Percentiles rank a stretch among this genome's conserved stretches.
phyloP scores from a whole-genome alignment of 2,888 invertebrate species.

The Xestia c-nigrum region DNA sequence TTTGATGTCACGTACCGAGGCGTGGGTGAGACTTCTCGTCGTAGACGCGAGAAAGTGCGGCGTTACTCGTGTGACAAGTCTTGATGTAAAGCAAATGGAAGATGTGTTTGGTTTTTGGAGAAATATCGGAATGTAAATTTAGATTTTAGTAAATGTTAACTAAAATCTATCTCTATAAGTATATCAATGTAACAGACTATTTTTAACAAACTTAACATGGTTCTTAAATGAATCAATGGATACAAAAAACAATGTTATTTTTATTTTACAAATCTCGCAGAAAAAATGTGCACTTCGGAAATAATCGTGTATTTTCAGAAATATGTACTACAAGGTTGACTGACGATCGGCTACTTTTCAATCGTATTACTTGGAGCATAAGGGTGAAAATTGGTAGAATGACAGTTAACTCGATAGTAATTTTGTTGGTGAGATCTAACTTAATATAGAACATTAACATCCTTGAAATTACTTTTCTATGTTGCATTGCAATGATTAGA shows the following conservation, averaged over 20 bases:
- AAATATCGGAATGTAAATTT: slow-evolving; percentile 1
- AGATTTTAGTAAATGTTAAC: not conserved
- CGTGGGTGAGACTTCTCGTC: slow-evolving; percentile 44
- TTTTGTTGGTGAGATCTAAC: not conserved
- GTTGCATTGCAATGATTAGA: not conserved
- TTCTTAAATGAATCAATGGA: too few species aligned
- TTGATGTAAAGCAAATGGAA: slow-evolving; percentile 18
- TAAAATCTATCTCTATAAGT: too few species aligned
- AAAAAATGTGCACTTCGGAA: not conserved
- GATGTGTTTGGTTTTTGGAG: slow-evolving; percentile 11
- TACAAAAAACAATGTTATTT: not conserved
- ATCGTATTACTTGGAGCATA: too few species aligned
- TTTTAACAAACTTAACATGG: too few species aligned
- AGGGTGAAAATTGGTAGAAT: too few species aligned
- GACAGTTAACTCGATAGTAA: too few species aligned
- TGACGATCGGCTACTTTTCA: too few species aligned
- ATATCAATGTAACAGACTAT: too few species aligned
- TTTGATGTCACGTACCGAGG: slow-evolving; percentile 56
- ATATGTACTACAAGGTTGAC: not conserved
- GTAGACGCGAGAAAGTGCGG: slow-evolving; percentile 21
- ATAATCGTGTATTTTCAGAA: not conserved
- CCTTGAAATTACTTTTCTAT: not conserved
- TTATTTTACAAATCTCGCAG: not conserved
- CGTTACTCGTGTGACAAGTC: slow-evolving; percentile 15
- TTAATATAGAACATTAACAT: not conserved